Evolutionary conservation across 2,888 invertebrate species (phyloP).

Genomic region (Platypus cylindrus): DNA sequence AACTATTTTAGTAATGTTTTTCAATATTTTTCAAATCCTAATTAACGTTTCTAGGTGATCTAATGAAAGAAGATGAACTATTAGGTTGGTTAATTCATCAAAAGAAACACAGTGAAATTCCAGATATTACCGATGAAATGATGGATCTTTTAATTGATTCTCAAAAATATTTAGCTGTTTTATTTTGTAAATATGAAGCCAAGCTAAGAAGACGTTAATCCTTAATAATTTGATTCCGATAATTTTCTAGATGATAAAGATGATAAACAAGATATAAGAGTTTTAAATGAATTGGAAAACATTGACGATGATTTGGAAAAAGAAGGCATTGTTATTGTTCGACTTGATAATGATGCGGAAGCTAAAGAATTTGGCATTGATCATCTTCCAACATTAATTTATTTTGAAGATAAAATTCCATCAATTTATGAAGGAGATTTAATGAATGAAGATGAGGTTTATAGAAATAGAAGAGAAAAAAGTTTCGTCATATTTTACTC

Average conservation of each 20-base stretch:
- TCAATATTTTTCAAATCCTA: background rate
- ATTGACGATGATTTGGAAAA: slow-evolving; percentile 85
- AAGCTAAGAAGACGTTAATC: no score
- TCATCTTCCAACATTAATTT: slow-evolving; percentile 72
- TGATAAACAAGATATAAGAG: slow-evolving; percentile 77
- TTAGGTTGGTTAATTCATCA: slow-evolving; percentile 85
- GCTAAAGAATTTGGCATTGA: slow-evolving; percentile 85
- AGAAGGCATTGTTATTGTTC: slow-evolving; percentile 80
- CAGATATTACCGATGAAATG: slow-evolving; percentile 87
- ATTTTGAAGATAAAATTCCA: slow-evolving; percentile 85
- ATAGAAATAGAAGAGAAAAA: background rate
- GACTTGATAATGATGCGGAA: slow-evolving; percentile 80
- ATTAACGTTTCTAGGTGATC: slow-evolving; percentile 31
- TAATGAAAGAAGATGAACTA: slow-evolving; percentile 81
- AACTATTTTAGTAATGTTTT: background rate
- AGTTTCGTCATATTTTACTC: background rate
- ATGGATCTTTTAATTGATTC: slow-evolving; percentile 78
- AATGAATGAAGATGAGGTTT: slow-evolving; percentile 80
- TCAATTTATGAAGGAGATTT: slow-evolving; percentile 85
- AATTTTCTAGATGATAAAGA: slow-evolving; percentile 66
- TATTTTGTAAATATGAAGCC: slow-evolving; percentile 79
- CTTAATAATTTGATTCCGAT: no score
- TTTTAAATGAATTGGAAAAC: slow-evolving; percentile 80
- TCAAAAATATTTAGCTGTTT: slow-evolving; percentile 70
- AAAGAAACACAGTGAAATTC: slow-evolving; percentile 80